Percentiles rank a stretch among this genome's conserved stretches.
Evolutionary conservation across 2,113 vertebrate genomes (phyloP).

Genomic region (Castor canadensis): DNA sequence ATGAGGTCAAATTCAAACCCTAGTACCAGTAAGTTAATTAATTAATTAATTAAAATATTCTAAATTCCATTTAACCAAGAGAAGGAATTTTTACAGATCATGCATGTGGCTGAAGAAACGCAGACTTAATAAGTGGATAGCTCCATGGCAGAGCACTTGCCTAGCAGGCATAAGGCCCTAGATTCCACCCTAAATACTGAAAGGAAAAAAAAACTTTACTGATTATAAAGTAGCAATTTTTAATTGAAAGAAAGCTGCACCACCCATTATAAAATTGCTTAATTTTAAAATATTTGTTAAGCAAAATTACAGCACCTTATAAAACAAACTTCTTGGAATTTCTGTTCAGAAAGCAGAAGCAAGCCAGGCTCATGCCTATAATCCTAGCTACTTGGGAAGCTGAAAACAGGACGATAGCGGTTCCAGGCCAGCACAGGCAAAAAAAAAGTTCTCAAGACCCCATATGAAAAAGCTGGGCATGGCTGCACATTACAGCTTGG

Average conservation of each 20-base stretch:
- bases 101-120: not conserved
- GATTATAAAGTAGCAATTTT: slow-evolving; percentile 20
- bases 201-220: slow-evolving; percentile 31
- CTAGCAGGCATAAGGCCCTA: not conserved
- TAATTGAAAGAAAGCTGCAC: slow-evolving; percentile 27
- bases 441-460: too few relatives aligned
- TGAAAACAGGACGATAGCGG: too few relatives aligned
- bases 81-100: slow-evolving; percentile 26
- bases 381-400: too few relatives aligned
- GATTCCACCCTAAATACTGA: not conserved
- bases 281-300: slow-evolving; percentile 30
- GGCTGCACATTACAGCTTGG: too few relatives aligned
- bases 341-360: slow-evolving; percentile 45
- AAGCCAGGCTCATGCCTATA: too few relatives aligned
- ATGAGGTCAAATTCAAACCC: too few relatives aligned
- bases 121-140: too few relatives aligned
- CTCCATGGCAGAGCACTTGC: not conserved
- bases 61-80: slow-evolving; percentile 2
- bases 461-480: too few relatives aligned
- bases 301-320: slow-evolving; percentile 12
- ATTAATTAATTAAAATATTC: too few relatives aligned
- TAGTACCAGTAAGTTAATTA: too few relatives aligned
- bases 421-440: too few relatives aligned
- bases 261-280: slow-evolving; percentile 5
- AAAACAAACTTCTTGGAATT: slow-evolving; percentile 48